Evolutionary conservation across 2,113 vertebrate species (phyloP).

Genomic region (Eira barbara): DNA sequence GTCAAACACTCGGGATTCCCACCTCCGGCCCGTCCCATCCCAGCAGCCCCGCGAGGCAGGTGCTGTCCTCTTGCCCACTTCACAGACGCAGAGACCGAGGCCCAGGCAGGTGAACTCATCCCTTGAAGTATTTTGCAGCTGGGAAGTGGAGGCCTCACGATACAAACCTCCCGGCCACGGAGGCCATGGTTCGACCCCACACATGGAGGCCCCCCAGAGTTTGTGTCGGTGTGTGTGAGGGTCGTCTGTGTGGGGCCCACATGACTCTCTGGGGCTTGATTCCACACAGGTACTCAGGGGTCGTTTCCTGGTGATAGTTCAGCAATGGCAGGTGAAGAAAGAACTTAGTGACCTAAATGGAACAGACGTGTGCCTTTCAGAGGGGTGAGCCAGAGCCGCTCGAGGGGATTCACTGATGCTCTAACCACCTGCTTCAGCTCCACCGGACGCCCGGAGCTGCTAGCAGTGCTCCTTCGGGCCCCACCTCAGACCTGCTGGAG

Average conservation of each 20-base stretch:
- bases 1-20: fast-evolving
- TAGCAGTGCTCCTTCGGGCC: fast-evolving
- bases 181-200: not conserved
- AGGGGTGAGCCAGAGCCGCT: not conserved
- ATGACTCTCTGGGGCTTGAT: fast-evolving
- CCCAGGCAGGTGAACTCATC: fast-evolving
- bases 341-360: not conserved
- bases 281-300: not conserved
- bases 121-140: fast-evolving
- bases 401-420: fast-evolving
- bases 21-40: fast-evolving
- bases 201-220: fast-evolving
- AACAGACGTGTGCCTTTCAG: not conserved
- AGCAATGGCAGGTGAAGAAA: not conserved
- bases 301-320: not conserved
- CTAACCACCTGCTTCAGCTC: fast-evolving
- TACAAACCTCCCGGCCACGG: fast-evolving
- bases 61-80: fast-evolving
- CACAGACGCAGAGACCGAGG: not conserved
- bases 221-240: not conserved
- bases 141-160: not conserved
- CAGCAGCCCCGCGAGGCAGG: fast-evolving
- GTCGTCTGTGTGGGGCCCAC: fast-evolving
- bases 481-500: fast-evolving
- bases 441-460: fast-evolving